Evolutionary conservation across 2,113 vertebrate genomes (phyloP), one percentile per base, ranked within the genome.

Genomic region (Alaudala cheleensis): DNA sequence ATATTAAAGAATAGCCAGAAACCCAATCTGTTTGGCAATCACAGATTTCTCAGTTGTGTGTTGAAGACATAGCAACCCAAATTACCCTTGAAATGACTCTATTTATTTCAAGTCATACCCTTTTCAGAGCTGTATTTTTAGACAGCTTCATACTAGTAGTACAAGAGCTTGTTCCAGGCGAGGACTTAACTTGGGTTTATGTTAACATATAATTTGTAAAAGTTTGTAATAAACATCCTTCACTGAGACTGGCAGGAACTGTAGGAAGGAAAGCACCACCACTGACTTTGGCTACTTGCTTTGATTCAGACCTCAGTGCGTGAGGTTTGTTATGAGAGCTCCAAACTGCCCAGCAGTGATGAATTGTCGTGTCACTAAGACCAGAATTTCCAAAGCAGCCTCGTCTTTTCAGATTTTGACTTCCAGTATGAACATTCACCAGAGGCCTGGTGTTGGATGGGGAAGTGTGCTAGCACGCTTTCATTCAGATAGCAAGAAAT

Each of bases 171-270:
- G 60, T 61, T 92, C 69, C 91, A 97, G 94, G 90, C 69, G 79
- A 92, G 81, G 82, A 72, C 29, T 94, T 92, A 93, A 24, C 70
- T 71, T 81, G 71, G 86, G 91, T 79, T 95, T 95, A 91, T 54
- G 61, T 92, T 96, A 96, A 58, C 70, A 51, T 96, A 51, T 87
- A 95, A 96, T 97, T 96, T 97, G 88, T 95, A 96, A 86, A 96
- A 90, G 65, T 93, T 87, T 77, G 85, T 77, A 83, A 94, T 82
- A 95, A 96, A 95, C 91, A 90, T 87, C 40, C 54, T 62, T 90
- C 42, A 12, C 40, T 69, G 56, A 81, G 85, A 74, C 70, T 92
- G 86, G 89, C 92, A 92, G 72, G 82, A 88, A 84, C 72, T 82
- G 88, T 9, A 64, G 85, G 60, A 86, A 80, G 77, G 78, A 91